Evolutionary conservation across 2,888 invertebrate genomes (phyloP), one percentile per base, ranked within the genome.

Genomic region (Scotopteryx bipunctaria): DNA sequence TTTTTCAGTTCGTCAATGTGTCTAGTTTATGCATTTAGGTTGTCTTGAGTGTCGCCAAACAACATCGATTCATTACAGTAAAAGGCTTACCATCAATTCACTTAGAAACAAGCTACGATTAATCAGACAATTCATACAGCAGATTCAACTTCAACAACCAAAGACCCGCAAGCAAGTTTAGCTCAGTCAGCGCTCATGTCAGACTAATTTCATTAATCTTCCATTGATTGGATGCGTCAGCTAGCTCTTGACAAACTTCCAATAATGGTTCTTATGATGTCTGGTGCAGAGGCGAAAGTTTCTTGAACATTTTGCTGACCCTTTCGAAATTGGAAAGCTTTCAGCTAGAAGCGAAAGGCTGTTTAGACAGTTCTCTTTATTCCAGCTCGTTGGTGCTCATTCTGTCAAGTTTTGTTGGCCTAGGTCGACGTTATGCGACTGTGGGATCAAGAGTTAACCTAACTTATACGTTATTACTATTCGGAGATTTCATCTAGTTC

Each of bases 131-230:
- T 31, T 37, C 37, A 42, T 31, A 36, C 15, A 43, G 35, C 15
- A 23, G 19, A 44, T 27, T 42, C 35, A 25, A 43, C 17, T 46
- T 40, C 33, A 37, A 41, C 48, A 60, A 59, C 41, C 41, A 36
- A 62, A 69, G 69, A 72, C 69, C 69, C 68, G 63, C 69, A 61
- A 69, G 63, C 63, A 64, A 69, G 55, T 64, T 68, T 56, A 57
- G 62, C 56, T 23, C 36, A 66, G 61, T 67, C 68, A 66, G 71
- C 61, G 55, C 56, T 59, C 59, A 43, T 59, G 61, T 62, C 65
- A 65, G 71, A 69, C 76, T 81, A 78, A 83, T 81, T 81, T 74
- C 69, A 81, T 83, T 82, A 80, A 79, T 80, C 75, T 70, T 61
- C 47, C 67, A 73, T 72, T 75, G 81, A 82, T 82, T 80, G 78